phyloP scores from a whole-genome alignment of 2,888 invertebrate genomes.

The Chymomyza procnemis region DNA sequence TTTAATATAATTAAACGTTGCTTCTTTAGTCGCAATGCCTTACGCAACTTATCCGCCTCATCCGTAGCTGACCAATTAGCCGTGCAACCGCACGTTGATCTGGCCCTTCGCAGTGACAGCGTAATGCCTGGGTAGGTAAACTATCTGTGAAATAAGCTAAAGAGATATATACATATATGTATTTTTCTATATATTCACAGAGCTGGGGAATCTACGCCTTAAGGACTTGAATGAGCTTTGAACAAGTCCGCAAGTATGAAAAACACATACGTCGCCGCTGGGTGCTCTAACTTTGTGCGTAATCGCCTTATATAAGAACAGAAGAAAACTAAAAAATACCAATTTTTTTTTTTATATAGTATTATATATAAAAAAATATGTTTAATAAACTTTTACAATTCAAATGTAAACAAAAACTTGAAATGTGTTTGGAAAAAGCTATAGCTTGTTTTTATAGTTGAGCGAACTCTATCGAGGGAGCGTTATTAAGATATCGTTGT shows the following conservation, averaged over 20 bases:
- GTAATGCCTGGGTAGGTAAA: conserved; percentile 57
- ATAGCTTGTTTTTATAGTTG: too few species aligned
- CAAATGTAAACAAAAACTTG: neutral
- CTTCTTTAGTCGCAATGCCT: conserved; percentile 55
- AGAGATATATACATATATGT: neutral
- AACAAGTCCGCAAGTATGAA: conserved; percentile 75
- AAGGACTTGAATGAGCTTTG: conserved; percentile 74
- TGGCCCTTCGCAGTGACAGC: conserved; percentile 58
- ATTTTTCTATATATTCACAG: too few species aligned
- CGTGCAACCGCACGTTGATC: conserved; percentile 73
- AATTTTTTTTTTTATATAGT: conserved; percentile 56
- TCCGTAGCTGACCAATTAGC: conserved; percentile 55
- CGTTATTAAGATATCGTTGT: too few species aligned
- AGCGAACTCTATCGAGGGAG: too few species aligned
- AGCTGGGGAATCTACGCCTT: conserved; percentile 71
- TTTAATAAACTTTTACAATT: conserved; percentile 38
- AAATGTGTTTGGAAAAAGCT: too few species aligned
- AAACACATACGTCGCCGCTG: conserved; percentile 51
- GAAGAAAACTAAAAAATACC: conserved; percentile 5
- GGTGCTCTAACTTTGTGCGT: conserved; percentile 20
- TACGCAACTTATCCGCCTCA: conserved; percentile 65
- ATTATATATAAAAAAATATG: conserved; percentile 51
- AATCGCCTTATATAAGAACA: conserved; percentile 1
- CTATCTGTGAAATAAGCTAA: too few species aligned
- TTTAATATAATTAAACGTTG: too few species aligned